Evolutionary conservation across 2,888 invertebrate genomes (phyloP).

Genomic region (Pogonocherus hispidulus): DNA sequence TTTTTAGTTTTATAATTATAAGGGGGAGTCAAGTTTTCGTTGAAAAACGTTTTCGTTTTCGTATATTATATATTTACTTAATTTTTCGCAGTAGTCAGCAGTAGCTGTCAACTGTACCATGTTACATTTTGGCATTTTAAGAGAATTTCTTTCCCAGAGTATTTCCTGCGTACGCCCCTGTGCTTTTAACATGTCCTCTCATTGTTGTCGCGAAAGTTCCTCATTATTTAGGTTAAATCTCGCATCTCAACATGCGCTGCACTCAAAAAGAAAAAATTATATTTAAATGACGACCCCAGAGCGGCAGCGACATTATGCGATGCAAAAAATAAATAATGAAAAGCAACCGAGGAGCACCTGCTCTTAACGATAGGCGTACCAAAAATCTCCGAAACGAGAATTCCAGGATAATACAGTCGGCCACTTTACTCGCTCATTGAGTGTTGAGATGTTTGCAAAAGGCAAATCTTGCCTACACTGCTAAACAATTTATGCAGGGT

Average conservation of each 20-base stretch:
- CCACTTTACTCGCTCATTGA: no score
- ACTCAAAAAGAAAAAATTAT: constrained; percentile 16
- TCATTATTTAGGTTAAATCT: constrained; percentile 26
- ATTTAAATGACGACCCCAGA: constrained; percentile 24
- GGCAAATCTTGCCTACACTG: no score
- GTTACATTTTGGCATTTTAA: not conserved
- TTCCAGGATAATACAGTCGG: not conserved
- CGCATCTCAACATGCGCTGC: not conserved
- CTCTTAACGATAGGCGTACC: constrained; percentile 20
- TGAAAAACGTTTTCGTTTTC: no score
- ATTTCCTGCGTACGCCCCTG: not conserved
- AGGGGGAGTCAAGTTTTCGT: no score
- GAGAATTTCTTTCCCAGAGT: not conserved
- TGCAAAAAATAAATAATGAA: constrained; percentile 10
- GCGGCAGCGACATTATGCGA: constrained; percentile 15
- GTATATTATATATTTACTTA: no score
- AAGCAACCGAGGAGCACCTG: constrained; percentile 28
- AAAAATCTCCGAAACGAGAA: constrained; percentile 25
- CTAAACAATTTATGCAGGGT: no score
- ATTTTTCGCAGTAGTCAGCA: no score
- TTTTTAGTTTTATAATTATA: no score
- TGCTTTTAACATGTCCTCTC: not conserved
- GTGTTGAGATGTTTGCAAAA: no score
- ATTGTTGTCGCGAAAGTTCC: constrained; percentile 27
- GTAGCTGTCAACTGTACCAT: no score